Base-by-base conservation (phyloP, 2,797 vertebrate genomes). In the Fistularia commersonii region DNA sequence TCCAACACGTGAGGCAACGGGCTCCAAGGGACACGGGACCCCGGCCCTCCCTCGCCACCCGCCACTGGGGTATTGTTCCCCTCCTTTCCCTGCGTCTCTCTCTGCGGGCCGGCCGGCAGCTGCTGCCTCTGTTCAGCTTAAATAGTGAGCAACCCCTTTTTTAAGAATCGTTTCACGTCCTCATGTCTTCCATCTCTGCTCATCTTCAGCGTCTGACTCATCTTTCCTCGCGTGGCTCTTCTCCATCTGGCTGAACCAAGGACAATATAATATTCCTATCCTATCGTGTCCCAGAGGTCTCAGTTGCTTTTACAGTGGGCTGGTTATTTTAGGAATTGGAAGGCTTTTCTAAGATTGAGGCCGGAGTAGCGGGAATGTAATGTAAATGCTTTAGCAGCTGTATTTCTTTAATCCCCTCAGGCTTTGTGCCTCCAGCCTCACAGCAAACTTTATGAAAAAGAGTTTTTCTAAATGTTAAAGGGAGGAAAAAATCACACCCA, bases 161-260 rank as follows among this genome's bases (percentile, higher is more conserved):
- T 71, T 49, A 57, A 54, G 40, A 77, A 48, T 57, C 71, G 1
- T 52, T 49, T 62, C 71, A 76, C 45, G 36, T 73, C 54, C 54
- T 10, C 52, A n/a, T n/a, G n/a, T 43, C 44, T 31, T 57, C 46
- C 43, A 35, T 51, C 38, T 15, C 1, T 31, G n/a, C 43, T 31
- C 6, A 35, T 35, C n/a, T 14, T 32, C 41, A 34, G 46, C 2
- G n/a, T 45, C 48, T 63, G 53, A 57, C 53, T 72, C 68, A 53
- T 72, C 48, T 15, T 13, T 57, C 66, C 58, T 52, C 46, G 32
- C 12, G 40, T 62, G 48, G 35, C 35, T 10, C 8, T 55, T 45
- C 23, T 52, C 41, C 42, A 7, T 0, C 49, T 32, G 43, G 54
- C 61, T 32, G 54, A 56, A 53, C 32, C 14, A 6, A 42, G 57